Evolutionary conservation across 2,888 invertebrate genomes (phyloP), one percentile per base, ranked within the genome.

Genomic region (Lochmaea crataegi): DNA sequence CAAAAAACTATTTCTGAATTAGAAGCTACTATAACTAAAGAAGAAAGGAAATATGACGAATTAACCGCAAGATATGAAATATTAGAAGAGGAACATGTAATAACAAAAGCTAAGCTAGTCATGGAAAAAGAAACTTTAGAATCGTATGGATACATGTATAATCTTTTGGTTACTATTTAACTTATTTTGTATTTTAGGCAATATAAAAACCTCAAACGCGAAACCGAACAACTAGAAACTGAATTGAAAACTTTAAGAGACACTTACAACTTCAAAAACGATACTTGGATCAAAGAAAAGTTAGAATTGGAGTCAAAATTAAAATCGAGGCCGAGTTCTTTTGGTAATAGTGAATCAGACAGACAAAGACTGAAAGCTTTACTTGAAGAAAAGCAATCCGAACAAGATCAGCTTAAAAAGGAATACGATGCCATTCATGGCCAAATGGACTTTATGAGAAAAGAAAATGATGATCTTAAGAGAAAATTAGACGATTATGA

Each of bases 401-500:
- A 96, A 79, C 89, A 94, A 41, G 92, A 92, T 58, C 89, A 91
- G 71, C 87, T 93, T 63, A 91, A 90, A 63, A 91, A 92, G 65
- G 92, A 94, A 83, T 90, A 91, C 77, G 90, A 91, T 75, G 90
- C 91, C 78, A 88, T 92, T 77, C 88, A 90, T 75, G 94, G 95
- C 81, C 92, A 94, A 84, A 89, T 93, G 75, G 91, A 93, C 73
- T 93, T 93, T 76, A 86, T 94, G 81, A 90, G 91, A 77, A 91
- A 90, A 86, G 92, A 92, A 91, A 91, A 94, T 83, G 96, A 96
- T 79, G 96, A 95, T 83, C 87, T 94, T 2, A 91, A 90, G 78
- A 90, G 92, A 80, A 95, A 95, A 84, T 85, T 96, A 45, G 95
- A 94, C 83, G 96, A 96, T 86, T 96, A 93, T 84, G 94, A 94